Evolutionary conservation across 2,113 vertebrate species (phyloP).

Genomic region (Amphiprion percula): DNA sequence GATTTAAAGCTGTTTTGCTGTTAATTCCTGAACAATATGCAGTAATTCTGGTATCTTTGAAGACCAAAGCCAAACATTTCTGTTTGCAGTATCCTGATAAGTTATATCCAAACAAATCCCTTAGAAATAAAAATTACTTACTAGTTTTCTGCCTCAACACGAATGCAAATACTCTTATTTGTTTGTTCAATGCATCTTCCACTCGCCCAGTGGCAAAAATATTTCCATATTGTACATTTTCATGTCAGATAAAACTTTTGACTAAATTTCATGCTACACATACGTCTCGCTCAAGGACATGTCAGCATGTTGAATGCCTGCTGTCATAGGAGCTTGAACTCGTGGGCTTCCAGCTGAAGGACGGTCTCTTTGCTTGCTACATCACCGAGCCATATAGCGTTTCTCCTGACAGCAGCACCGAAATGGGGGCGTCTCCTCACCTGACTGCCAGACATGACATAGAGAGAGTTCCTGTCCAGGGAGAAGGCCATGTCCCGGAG

Average conservation of each 20-base stretch:
- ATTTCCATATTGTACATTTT: background rate
- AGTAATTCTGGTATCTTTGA: conserved; percentile 14
- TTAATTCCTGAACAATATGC: background rate
- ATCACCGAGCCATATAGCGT: conserved; percentile 4
- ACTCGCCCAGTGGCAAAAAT: background rate
- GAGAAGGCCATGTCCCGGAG: conserved; percentile 97
- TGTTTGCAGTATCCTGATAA: conserved; percentile 35
- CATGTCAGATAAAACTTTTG: conserved; percentile 15
- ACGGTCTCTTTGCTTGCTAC: conserved; percentile 5
- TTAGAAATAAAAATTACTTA: background rate
- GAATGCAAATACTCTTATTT: background rate
- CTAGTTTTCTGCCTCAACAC: background rate
- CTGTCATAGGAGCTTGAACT: conserved; percentile 26
- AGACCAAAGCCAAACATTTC: background rate
- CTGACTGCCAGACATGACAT: conserved; percentile 93
- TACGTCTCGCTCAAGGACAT: conserved; percentile 29
- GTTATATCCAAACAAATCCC: conserved; percentile 24
- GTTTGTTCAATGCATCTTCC: background rate
- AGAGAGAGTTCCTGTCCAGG: conserved; percentile 89
- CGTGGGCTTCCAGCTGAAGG: conserved; percentile 29
- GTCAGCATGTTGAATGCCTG: background rate
- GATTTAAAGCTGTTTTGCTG: conserved; percentile 21
- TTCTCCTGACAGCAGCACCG: conserved; percentile 48
- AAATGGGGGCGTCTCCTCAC: conserved; percentile 79
- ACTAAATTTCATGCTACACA: background rate